Evolutionary conservation across 2,113 vertebrate species (phyloP).

Genomic region (Limnothrissa miodon): DNA sequence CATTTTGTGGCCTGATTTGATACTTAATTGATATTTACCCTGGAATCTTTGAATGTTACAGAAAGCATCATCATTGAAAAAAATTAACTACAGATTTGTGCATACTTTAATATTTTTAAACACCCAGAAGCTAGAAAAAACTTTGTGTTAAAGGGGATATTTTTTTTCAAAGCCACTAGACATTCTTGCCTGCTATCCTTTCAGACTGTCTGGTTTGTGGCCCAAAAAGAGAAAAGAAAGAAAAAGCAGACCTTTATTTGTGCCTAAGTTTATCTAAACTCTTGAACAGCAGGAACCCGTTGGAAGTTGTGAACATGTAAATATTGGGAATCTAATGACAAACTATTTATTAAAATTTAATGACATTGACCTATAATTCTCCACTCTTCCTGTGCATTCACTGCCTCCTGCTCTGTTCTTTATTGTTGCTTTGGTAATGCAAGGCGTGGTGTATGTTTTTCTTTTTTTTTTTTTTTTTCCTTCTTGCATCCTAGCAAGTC

Average conservation of each 20-base stretch:
- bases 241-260: constrained; percentile 54
- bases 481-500: no score
- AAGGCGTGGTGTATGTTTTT: no score
- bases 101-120: neutral
- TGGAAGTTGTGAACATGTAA: constrained; percentile 67
- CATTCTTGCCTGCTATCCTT: neutral
- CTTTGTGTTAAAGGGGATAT: neutral
- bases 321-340: constrained; percentile 75
- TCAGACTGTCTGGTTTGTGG: constrained; percentile 62
- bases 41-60: neutral
- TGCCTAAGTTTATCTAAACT: constrained; percentile 74
- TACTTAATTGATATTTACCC: neutral
- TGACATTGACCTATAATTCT: constrained; percentile 60
- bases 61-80: neutral
- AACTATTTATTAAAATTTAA: constrained; percentile 82
- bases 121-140: neutral
- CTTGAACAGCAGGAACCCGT: constrained; percentile 59
- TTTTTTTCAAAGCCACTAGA: constrained; percentile 40
- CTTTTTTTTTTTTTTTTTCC: neutral
- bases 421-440: neutral
- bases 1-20: constrained; percentile 10
- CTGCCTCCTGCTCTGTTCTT: neutral
- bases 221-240: constrained; percentile 42
- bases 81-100: neutral
- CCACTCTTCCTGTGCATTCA: neutral